A percentile compares a stretch with the other conserved stretches of the same genome.
These are phyloP conservation scores for Barypeithes pellucidus DNA, from an alignment of 2,888 invertebrate species.

Conservation along the genomic window DNA sequence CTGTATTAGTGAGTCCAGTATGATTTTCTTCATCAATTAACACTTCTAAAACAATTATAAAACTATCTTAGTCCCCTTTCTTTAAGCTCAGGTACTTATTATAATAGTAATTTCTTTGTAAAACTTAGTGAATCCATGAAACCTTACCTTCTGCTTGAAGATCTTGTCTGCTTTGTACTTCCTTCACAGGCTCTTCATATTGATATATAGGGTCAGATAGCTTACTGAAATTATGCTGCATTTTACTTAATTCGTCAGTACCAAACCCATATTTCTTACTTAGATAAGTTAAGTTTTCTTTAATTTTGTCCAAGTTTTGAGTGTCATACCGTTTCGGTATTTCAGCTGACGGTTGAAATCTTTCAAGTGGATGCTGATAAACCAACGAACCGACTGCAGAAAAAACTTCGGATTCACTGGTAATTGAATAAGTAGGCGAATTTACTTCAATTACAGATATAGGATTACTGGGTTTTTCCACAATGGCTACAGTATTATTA, in stretches of 20 bases:
- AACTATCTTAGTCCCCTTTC: too few relatives aligned
- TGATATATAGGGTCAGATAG: not conserved
- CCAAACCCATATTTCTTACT: conserved; percentile 32
- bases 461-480: not conserved
- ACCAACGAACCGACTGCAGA: conserved; percentile 22
- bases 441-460: not conserved
- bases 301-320: conserved; percentile 21
- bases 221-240: conserved; percentile 14
- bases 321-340: conserved; percentile 28
- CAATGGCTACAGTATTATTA: not conserved
- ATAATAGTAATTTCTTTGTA: not conserved
- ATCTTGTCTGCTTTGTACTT: not conserved
- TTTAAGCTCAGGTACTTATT: not conserved
- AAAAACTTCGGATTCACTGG: conserved; percentile 17
- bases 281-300: conserved; percentile 33
- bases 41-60: not conserved
- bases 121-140: not conserved
- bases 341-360: conserved; percentile 23
- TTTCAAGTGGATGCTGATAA: conserved; percentile 27
- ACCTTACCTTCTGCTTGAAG: not conserved
- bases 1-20: not conserved
- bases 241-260: conserved; percentile 12
- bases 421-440: conserved; percentile 5
- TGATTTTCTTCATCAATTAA: not conserved
- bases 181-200: conserved; percentile 14